Percentiles rank a stretch among this genome's conserved stretches.
These are phyloP conservation scores for Tenthredo amoena DNA, from an alignment of 2,888 invertebrate species.

Conservation along the genomic window DNA sequence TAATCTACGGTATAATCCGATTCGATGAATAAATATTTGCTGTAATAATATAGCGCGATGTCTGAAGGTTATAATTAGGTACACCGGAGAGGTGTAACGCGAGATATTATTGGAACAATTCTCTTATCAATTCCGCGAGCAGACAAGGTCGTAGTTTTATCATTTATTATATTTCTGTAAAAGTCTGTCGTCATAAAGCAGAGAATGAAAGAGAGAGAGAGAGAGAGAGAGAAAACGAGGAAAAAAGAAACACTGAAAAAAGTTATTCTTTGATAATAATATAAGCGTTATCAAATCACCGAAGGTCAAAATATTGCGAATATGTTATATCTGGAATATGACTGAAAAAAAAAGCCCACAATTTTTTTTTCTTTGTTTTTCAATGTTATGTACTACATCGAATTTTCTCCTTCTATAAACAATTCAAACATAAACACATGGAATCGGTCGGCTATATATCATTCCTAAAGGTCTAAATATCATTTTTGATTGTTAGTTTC, in stretches of 20 bases:
- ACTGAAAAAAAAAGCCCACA: not conserved
- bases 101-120: not conserved
- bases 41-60: not conserved
- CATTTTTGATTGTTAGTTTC: not conserved
- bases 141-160: constrained; percentile 69
- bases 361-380: not conserved
- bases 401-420: not conserved
- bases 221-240: not conserved
- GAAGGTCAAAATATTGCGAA: not conserved
- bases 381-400: not conserved
- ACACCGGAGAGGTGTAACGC: not conserved
- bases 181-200: not conserved
- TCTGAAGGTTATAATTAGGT: not conserved
- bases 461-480: not conserved
- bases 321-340: not conserved
- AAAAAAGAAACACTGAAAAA: not conserved
- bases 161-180: constrained; percentile 57
- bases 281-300: not conserved
- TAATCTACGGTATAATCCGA: not conserved
- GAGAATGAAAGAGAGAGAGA: not conserved
- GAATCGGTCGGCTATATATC: not conserved
- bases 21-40: not conserved
- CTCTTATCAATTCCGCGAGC: constrained; percentile 70
- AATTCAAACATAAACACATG: not conserved
- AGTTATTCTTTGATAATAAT: not conserved